Percentiles rank a stretch among this genome's conserved stretches.
Evolutionary conservation across 2,113 vertebrate species (phyloP).

Genomic region (Fukomys damarensis): DNA sequence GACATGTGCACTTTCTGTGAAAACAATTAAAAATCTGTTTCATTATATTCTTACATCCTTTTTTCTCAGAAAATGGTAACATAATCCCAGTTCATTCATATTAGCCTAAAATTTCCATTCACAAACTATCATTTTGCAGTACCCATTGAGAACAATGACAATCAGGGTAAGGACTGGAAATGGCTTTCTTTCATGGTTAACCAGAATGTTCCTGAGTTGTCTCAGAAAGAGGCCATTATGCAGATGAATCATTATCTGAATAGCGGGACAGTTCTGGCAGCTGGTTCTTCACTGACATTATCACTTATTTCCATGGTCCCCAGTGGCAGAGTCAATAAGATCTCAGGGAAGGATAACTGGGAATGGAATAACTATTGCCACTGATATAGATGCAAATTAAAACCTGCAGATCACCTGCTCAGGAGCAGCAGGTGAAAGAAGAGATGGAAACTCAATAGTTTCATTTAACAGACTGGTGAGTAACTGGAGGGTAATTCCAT

Average conservation of each 20-base stretch:
- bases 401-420: constrained; percentile 63
- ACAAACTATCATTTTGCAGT: background rate
- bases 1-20: background rate
- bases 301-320: constrained; percentile 53
- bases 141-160: background rate
- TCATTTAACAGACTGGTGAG: constrained; percentile 36
- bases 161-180: background rate
- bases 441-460: background rate
- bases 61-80: background rate
- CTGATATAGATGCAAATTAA: constrained; percentile 73
- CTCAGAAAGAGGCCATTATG: background rate
- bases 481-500: background rate
- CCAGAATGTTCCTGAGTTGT: constrained; percentile 14
- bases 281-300: background rate
- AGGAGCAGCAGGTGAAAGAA: constrained; percentile 49
- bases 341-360: constrained; percentile 30
- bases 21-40: background rate
- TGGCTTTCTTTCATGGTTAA: constrained; percentile 6
- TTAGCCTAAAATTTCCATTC: background rate
- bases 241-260: constrained; percentile 41
- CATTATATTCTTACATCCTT: background rate
- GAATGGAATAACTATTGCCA: constrained; percentile 43
- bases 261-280: background rate
- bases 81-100: constrained; percentile 4
- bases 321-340: constrained; percentile 64